Evolutionary conservation across 1,140 invertebrate species (phyloP), one percentile per base, ranked within the genome.

Genomic region (Coelopa frigida): DNA sequence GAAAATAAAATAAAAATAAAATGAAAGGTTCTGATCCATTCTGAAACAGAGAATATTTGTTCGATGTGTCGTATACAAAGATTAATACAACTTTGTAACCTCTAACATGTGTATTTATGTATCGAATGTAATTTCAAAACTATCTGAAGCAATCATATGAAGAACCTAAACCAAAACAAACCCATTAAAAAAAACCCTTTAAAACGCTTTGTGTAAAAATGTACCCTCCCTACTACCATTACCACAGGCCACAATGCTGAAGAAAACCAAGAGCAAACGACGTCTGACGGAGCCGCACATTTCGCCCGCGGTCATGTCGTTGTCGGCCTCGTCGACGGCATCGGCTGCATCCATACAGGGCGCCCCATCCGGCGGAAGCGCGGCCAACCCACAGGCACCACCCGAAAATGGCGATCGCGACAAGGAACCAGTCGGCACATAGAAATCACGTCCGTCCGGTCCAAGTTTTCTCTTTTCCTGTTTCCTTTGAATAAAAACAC

Each of bases 241-340:
- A n/a, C n/a, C 65, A 52, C 69, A 80, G 78, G 78, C 78, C 49
- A 79, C 77, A 52, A 81, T 81, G 78, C 70, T 85, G 69, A 84
- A 84, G 70, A 75, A 93, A 85, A 92, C 81, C 77, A 94, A 94
- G 80, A 90, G 92, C 77, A 91, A 89, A 78, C 78, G 88, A 65
- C 82, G 89, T 57, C 87, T 90, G 72, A 91, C 88, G 53, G 85
- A 88, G 76, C 83, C 84, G 57, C 83, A 84, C 65, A 84, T 87
- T 69, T 75, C 79, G 56, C 79, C 82, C 56, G 75, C 80, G 66
- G 60, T 57, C 3, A 27, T 64, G 12, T 60, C 56, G 40, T 41
- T 60, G 20, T 58, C 59, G 29, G 48, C 58, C 15, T 50, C 50
- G 38, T 41, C 45, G 14, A 43, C 44, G 31, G 48, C 48, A 27